Conservation (phyloP, 1,140 invertebrate species). For the Brachionus calyciflorus region DNA sequence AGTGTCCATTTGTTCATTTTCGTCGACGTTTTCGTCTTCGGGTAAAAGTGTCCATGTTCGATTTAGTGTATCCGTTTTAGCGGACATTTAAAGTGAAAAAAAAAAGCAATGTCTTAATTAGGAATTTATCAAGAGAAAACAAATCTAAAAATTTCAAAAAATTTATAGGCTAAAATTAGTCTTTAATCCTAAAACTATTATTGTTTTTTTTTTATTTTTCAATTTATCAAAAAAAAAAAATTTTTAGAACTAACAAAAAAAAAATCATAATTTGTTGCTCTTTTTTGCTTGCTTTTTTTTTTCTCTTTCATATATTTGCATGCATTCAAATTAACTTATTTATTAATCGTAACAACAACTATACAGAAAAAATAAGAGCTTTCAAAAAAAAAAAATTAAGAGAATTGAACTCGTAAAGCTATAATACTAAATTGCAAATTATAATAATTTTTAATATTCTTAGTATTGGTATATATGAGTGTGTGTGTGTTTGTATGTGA, state of each 20-base stretch:
- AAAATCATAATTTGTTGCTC: conserved; percentile 41
- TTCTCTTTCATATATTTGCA: conserved; percentile 16
- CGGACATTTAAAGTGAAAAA: not conserved
- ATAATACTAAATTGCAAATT: conserved; percentile 18
- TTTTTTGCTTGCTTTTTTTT: conserved; percentile 26
- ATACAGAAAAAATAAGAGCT: no score
- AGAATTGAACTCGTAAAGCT: not conserved
- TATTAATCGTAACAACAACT: conserved; percentile 28
- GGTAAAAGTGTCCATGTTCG: conserved; percentile 18
- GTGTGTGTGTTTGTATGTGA: not conserved
- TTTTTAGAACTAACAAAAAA: not conserved
- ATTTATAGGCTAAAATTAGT: not conserved
- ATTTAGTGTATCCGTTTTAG: conserved; percentile 10
- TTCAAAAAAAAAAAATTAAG: not conserved
- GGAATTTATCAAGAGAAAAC: no score
- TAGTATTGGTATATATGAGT: no score
- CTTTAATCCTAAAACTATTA: not conserved
- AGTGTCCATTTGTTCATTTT: not conserved
- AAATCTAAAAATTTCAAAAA: no score
- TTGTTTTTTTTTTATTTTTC: not conserved
- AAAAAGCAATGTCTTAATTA: no score
- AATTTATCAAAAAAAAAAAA: conserved; percentile 10
- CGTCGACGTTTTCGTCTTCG: not conserved
- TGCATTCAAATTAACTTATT: conserved; percentile 39
- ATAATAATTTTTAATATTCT: conserved; percentile 28